Base-by-base conservation (phyloP, 2,113 vertebrate genomes). In the Amblyopsis rosae region DNA sequence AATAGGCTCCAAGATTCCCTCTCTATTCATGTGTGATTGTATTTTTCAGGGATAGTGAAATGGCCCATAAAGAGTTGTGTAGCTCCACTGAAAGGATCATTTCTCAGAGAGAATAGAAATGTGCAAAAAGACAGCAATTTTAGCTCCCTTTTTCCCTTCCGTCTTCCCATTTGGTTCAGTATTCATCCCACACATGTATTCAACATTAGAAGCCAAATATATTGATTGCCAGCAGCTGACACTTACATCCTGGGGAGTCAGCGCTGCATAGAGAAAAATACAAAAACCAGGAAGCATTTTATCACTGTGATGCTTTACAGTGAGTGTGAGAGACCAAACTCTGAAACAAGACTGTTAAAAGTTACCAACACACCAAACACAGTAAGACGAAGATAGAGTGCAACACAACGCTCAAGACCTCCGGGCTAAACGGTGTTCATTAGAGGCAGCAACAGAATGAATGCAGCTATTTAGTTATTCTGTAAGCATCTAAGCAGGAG, bases 201-300 rank as follows among this genome's bases (percentile, higher is more conserved):
- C 82, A 83, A 83, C 77, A 82, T 84, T 83, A 83, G 81, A 85
- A 73, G 81, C 82, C 77, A 89, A 87, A 90, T 85, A 85, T 79
- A 86, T 84, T 88, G 81, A 88, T 89, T 88, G 86, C 84, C 83
- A 80, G 86, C 88, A 85, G 86, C 83, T 88, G 85, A 82, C 87
- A 86, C 89, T 89, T 85, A 85, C 86, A 82, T 87, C 75, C 66
- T 73, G 62, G 65, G 32, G 35, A 86, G 75, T 72, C 69, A 62
- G 80, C 73, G 76, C 83, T 83, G 86, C 80, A 77, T 75, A 45
- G 66, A 85, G 76, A 80, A 70, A 80, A 75, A 78, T 76, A 80
- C 79, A 72, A 86, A 78, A 89, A 86, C 58, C 48, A 50, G 80
- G 79, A 87, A 86, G 69, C 82, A 82, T 85, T 88, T 87, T 77